Evolutionary conservation across 2,797 vertebrate genomes (phyloP).

Genomic region (Rhynchonycteris naso): DNA sequence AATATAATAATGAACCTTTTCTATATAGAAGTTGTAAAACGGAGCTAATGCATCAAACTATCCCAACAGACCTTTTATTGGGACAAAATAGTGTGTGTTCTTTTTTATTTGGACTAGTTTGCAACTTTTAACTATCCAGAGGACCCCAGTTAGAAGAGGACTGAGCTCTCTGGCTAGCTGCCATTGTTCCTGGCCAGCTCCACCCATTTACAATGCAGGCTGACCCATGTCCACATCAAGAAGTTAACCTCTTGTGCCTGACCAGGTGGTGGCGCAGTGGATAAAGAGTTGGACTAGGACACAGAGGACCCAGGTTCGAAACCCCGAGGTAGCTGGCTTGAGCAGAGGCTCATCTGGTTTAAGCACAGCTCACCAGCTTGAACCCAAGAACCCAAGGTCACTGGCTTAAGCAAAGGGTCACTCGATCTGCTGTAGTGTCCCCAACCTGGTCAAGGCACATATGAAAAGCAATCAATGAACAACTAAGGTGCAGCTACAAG

Average conservation of each 20-base stretch:
- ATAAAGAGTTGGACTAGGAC: too few species aligned
- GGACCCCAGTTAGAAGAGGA: background rate
- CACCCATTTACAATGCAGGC: background rate
- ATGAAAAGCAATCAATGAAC: too few species aligned
- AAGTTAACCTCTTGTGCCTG: background rate
- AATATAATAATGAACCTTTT: constrained; percentile 7
- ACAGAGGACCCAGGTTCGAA: too few species aligned
- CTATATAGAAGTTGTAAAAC: background rate
- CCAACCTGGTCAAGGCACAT: too few species aligned
- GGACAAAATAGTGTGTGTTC: background rate
- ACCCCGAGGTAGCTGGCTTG: too few species aligned
- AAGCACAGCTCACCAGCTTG: too few species aligned
- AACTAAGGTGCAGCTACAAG: too few species aligned
- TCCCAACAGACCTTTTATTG: background rate
- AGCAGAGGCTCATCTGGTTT: too few species aligned
- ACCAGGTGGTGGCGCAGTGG: too few species aligned
- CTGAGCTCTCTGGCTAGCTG: background rate
- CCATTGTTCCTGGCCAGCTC: background rate
- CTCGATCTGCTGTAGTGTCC: too few species aligned
- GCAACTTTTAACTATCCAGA: background rate
- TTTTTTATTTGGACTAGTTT: background rate
- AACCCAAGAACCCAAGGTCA: too few species aligned
- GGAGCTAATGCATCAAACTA: constrained; percentile 38
- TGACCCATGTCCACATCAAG: background rate
- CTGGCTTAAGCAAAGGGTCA: too few species aligned